Conservation (phyloP, 2,113 vertebrate species). For the Macquaria ambigua region DNA sequence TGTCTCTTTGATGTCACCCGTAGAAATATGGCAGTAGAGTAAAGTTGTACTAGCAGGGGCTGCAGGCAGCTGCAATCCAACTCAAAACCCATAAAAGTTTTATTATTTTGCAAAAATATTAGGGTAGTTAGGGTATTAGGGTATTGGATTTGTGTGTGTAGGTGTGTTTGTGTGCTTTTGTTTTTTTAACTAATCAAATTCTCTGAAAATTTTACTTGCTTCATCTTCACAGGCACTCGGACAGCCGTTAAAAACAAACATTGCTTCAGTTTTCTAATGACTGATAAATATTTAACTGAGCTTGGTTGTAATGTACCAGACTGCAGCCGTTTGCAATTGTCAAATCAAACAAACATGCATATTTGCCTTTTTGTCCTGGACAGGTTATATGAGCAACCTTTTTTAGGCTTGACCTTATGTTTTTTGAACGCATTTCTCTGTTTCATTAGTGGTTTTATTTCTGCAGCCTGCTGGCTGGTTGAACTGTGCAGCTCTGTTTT, state of each 20-base stretch:
- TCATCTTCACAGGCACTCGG: constrained; percentile 7
- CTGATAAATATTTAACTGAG: constrained; percentile 57
- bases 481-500: not conserved
- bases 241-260: constrained; percentile 24
- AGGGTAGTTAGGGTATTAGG: too few relatives aligned
- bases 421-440: constrained; percentile 15
- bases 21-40: not conserved
- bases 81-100: not conserved
- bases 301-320: not conserved
- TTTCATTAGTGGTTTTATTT: constrained; percentile 9
- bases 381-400: not conserved
- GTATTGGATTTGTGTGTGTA: too few relatives aligned
- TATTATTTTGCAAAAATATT: not conserved
- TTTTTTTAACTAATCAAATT: too few relatives aligned
- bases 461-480: not conserved
- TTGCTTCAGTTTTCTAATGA: constrained; percentile 42
- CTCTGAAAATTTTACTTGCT: not conserved
- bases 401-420: not conserved
- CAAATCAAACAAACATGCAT: constrained; percentile 1
- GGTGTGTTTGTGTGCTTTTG: too few relatives aligned
- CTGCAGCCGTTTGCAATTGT: constrained; percentile 1
- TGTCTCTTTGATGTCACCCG: constrained; percentile 12
- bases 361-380: not conserved
- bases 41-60: not conserved
- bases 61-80: not conserved